Evolutionary conservation across 2,113 vertebrate genomes (phyloP).

Genomic region (Pangasianodon hypophthalmus): DNA sequence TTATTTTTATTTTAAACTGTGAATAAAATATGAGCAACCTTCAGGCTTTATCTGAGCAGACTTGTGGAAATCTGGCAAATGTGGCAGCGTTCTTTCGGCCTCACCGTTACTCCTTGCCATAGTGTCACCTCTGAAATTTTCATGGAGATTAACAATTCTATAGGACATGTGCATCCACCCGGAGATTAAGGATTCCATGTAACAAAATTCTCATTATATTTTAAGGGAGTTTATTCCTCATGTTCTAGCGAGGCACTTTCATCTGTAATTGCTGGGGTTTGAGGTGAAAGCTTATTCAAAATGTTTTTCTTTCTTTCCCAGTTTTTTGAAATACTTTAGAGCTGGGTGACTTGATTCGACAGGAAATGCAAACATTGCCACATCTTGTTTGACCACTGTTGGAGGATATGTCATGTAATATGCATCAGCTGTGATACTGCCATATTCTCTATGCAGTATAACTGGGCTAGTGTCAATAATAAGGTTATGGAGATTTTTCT

Average conservation of each 20-base stretch:
- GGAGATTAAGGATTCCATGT: constrained; percentile 39
- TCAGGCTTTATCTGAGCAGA: not conserved
- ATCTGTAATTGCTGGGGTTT: constrained; percentile 37
- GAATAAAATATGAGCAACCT: constrained; percentile 4
- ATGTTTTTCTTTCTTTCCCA: not conserved
- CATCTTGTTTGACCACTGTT: constrained; percentile 3
- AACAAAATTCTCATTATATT: constrained; percentile 32
- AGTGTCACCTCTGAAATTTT: constrained; percentile 40
- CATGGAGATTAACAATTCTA: not conserved
- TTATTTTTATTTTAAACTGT: not conserved
- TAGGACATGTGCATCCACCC: not conserved
- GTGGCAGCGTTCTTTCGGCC: not conserved
- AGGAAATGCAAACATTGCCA: constrained; percentile 13
- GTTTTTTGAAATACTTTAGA: not conserved
- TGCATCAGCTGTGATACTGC: not conserved
- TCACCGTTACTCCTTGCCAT: constrained; percentile 32
- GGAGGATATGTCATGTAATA: not conserved
- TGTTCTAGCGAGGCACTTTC: constrained; percentile 7
- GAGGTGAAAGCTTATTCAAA: not conserved
- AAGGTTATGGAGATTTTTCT: not conserved
- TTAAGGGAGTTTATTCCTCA: constrained; percentile 8
- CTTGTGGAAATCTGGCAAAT: constrained; percentile 33
- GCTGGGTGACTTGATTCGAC: not conserved
- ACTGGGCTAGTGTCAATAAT: not conserved
- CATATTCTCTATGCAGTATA: not conserved